These are phyloP conservation scores for Tetramorium bicarinatum DNA, from an alignment of 2,888 invertebrate genomes.

Conservation along the genomic window DNA sequence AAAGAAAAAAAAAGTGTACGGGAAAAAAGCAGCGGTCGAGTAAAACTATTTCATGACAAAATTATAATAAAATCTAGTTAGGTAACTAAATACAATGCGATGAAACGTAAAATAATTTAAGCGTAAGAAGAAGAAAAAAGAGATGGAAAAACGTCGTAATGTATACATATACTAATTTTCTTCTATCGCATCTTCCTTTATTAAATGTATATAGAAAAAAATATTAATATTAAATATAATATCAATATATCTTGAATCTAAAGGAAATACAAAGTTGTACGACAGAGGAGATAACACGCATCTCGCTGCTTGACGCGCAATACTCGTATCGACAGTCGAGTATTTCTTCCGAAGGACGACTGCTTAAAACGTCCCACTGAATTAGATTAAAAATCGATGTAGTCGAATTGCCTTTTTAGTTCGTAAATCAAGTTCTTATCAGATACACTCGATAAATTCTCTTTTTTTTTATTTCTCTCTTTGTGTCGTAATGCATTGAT, in stretches of 20 bases:
- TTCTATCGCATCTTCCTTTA: too few species aligned
- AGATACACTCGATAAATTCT: slow-evolving; percentile 12
- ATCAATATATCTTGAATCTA: not conserved
- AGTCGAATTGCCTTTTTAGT: not conserved
- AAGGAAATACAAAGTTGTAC: not conserved
- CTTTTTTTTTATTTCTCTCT: slow-evolving; percentile 11
- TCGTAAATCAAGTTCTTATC: slow-evolving; percentile 28
- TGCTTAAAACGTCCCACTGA: not conserved
- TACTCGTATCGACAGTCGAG: not conserved
- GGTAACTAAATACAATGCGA: not conserved
- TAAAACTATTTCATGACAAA: not conserved
- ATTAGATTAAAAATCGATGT: slow-evolving; percentile 11
- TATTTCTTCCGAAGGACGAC: not conserved
- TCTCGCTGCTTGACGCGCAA: not conserved
- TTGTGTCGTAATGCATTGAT: not conserved
- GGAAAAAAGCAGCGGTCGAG: not conserved
- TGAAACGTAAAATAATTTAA: not conserved
- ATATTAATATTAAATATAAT: not conserved
- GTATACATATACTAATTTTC: not conserved
- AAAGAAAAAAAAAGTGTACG: not conserved
- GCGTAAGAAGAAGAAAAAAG: not conserved
- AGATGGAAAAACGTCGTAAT: slow-evolving; percentile 71
- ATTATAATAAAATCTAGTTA: not conserved
- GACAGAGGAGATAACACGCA: not conserved
- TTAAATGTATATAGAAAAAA: not conserved